phyloP scores from a whole-genome alignment of 2,888 invertebrate species.

The Acronicta alni region DNA sequence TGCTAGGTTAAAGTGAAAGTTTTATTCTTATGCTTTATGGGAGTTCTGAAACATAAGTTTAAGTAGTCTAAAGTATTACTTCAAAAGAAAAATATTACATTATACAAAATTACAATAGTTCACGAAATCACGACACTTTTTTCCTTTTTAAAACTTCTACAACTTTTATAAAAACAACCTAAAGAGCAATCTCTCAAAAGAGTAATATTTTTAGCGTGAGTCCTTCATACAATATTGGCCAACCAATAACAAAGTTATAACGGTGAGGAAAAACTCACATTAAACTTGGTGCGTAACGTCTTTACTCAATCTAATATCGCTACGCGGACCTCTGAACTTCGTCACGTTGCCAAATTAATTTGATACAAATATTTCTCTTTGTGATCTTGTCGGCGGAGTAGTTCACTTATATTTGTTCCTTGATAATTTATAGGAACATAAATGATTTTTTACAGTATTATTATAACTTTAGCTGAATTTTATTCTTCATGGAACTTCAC shows the following conservation, averaged over 20 bases:
- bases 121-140: too few relatives aligned
- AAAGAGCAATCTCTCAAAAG: conserved; percentile 2
- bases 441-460: too few relatives aligned
- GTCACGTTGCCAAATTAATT: conserved; percentile 33
- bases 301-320: conserved; percentile 31
- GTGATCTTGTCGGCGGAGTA: conserved; percentile 2
- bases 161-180: conserved; percentile 6
- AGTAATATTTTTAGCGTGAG: conserved; percentile 3
- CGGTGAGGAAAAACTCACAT: conserved; percentile 22
- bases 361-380: conserved; percentile 24
- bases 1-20: too few relatives aligned
- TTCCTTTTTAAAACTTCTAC: neutral
- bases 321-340: conserved; percentile 21
- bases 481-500: too few relatives aligned
- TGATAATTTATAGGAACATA: too few relatives aligned
- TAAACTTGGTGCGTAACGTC: conserved; percentile 30
- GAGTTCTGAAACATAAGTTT: neutral
- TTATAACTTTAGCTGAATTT: too few relatives aligned
- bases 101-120: too few relatives aligned
- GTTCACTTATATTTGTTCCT: conserved; percentile 11
- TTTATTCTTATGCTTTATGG: conserved; percentile 4
- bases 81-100: too few relatives aligned
- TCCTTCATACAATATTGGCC: conserved; percentile 28
- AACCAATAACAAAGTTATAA: conserved; percentile 30
- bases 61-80: too few relatives aligned